phyloP scores from a whole-genome alignment of 2,113 vertebrate genomes.

The Mobula birostris region DNA sequence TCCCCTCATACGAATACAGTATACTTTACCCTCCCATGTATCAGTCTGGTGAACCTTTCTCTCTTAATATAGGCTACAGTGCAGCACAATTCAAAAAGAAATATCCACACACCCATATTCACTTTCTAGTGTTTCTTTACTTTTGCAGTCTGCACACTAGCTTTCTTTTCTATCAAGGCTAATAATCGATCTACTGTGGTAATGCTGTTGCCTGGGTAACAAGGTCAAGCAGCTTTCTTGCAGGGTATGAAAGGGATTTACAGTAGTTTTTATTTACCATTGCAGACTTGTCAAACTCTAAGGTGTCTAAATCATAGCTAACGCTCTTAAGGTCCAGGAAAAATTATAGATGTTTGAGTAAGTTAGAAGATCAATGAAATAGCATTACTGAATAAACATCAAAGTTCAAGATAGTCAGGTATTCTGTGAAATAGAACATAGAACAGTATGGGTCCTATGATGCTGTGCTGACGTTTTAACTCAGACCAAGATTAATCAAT shows the following conservation, averaged over 20 bases:
- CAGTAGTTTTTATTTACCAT: not conserved
- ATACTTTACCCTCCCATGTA: too few species aligned
- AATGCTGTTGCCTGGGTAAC: conserved; percentile 20
- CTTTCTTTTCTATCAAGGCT: not conserved
- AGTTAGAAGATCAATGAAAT: not conserved
- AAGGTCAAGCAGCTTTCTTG: not conserved
- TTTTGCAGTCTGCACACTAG: not conserved
- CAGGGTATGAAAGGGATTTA: not conserved
- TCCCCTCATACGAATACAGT: too few species aligned
- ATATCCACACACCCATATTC: not conserved
- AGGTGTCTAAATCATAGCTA: not conserved
- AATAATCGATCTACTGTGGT: not conserved
- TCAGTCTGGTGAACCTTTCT: too few species aligned
- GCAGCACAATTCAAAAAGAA: not conserved
- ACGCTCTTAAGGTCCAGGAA: not conserved
- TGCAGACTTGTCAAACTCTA: not conserved
- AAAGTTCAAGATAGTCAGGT: not conserved
- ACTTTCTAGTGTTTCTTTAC: not conserved
- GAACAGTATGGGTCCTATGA: too few species aligned
- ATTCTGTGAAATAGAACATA: not conserved
- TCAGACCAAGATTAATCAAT: too few species aligned
- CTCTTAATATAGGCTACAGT: too few species aligned
- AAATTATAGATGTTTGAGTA: not conserved
- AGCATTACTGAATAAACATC: not conserved
- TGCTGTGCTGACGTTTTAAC: too few species aligned